Evolutionary conservation across 1,140 invertebrate species (phyloP), one percentile per base, ranked within the genome.

Genomic region (Lucilia sericata): DNA sequence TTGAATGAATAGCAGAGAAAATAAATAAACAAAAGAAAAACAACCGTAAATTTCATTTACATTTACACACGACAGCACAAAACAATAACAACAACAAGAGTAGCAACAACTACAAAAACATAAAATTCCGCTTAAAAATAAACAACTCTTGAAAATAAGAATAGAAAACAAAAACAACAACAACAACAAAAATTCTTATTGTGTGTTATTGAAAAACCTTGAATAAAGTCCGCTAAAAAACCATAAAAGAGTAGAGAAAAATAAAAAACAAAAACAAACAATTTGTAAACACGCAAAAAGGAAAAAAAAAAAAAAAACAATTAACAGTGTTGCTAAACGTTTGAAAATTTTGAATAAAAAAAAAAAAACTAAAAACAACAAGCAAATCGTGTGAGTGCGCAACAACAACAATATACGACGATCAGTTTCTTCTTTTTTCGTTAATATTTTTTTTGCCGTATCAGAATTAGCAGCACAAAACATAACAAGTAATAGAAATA

Each of bases 171-270:
- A 65, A 65, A 19, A 70, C 9, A 25, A 70, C n/a, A 12, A 70
- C 55, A n/a, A 60, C 55, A n/a, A 70, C 60, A 70, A n/a, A 30
- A 3, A 21, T 70, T 70, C 65, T 70, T 70, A 70, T 70, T 70
- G 55, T 34, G 42, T 42, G 49, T 49, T 81, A 81, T n/a, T 51
- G 47, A 81, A 81, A 81, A 81, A 81, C 78, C 78, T 81, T 81
- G 78, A 81, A 81, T 80, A 81, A 81, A 81, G 78, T 81, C 78
- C 9, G 49, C 42, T 49, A 81, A 81, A 25, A 30, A 30, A 30
- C 25, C 36, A 51, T 30, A 30, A 30, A 30, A 30, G 25, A 30
- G 25, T 8, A 9, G n/a, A 47, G 42, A 47, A 80, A 80, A 7
- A 30, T 30, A 60, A 60, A n/a, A 17, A 60, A 60, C 13, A 70